Conservation (phyloP, 1,140 invertebrate genomes). For the Papilio xuthus region DNA sequence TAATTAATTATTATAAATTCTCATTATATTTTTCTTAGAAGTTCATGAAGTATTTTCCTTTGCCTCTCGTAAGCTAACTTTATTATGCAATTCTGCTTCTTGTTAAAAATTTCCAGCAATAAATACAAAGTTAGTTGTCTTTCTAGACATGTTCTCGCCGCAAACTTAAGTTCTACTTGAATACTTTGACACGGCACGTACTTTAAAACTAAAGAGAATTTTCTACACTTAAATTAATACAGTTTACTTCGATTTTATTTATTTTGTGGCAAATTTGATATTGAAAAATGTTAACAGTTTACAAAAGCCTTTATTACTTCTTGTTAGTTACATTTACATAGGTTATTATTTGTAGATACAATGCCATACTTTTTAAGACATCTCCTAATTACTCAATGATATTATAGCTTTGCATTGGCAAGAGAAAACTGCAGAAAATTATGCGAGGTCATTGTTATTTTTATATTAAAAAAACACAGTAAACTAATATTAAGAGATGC, state of each 20-base stretch:
- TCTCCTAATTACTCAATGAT: too few species aligned
- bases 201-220: background rate
- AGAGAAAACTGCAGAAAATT: too few species aligned
- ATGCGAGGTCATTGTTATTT: background rate
- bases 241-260: background rate
- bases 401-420: too few species aligned
- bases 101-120: background rate
- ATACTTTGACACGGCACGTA: conserved; percentile 16
- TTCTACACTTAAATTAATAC: background rate
- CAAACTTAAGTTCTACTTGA: conserved; percentile 4
- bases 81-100: background rate
- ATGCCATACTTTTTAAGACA: too few species aligned
- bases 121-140: background rate
- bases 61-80: background rate
- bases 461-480: background rate
- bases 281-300: background rate
- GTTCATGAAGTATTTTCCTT: background rate
- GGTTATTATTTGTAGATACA: too few species aligned
- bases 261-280: background rate
- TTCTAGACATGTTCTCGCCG: conserved; percentile 1
- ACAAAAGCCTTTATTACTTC: too few species aligned
- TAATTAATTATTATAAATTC: background rate
- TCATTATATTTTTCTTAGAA: background rate
- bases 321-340: too few species aligned
- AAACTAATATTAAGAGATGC: background rate